phyloP scores from a whole-genome alignment of 2,797 vertebrate genomes.

The Cottoperca gobio region DNA sequence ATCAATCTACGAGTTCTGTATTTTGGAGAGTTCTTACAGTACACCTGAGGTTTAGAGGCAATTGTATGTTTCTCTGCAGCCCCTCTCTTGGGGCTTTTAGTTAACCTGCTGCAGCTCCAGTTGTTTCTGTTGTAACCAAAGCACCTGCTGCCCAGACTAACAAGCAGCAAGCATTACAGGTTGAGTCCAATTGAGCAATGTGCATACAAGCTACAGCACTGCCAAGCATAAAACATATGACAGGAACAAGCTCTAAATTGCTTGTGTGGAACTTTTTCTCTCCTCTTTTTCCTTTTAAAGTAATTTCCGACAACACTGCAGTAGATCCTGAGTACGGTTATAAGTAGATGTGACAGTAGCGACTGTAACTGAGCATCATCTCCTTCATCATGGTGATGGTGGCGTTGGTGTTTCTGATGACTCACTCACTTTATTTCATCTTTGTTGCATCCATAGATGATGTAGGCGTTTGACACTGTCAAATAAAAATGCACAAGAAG shows the following conservation, averaged over 20 bases:
- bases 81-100: background rate
- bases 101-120: conserved; percentile 18
- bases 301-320: background rate
- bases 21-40: background rate
- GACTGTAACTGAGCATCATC: conserved; percentile 2
- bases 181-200: conserved; percentile 30
- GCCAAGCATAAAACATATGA: conserved; percentile 13
- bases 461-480: conserved; percentile 21
- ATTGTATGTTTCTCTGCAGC: background rate
- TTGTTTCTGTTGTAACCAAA: conserved; percentile 28
- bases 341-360: background rate
- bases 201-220: background rate
- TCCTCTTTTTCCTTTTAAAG: background rate
- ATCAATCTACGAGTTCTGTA: conserved; percentile 3
- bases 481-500: conserved; percentile 26
- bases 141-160: conserved; percentile 44
- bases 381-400: background rate
- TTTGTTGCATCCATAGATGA: conserved; percentile 3
- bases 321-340: background rate
- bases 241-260: background rate
- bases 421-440: conserved; percentile 38
- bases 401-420: conserved; percentile 26
- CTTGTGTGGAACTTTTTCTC: conserved; percentile 1
- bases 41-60: background rate
- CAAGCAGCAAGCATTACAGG: conserved; percentile 27